Evolutionary conservation across 2,888 invertebrate genomes (phyloP), one percentile per base, ranked within the genome.

Genomic region (Yponomeuta cagnagella): DNA sequence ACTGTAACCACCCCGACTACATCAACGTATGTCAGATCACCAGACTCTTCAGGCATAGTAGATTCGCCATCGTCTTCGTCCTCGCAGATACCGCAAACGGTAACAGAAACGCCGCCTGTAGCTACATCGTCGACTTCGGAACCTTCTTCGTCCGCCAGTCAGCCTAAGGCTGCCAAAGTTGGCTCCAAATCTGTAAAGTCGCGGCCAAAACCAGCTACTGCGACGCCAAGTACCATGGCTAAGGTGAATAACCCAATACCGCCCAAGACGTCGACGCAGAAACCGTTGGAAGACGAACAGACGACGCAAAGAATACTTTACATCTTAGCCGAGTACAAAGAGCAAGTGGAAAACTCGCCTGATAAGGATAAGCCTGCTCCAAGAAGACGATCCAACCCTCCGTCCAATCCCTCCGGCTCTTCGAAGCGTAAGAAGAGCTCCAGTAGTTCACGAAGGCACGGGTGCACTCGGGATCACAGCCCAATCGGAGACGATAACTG

Each of bases 281-380:
- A 96, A 81, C 95, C 96, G 1, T 94, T 96, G 74, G 96, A 96
- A 88, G 96, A 96, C 77, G 96, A 96, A 79, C 95, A 96, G 80
- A 96, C 96, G 0, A 95, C 96, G 0, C 96, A 96, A 79, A 92
- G 96, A 75, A 96, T 96, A 77, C 94, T 96, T 73, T 96, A 96
- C 75, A 96, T 96, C 76, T 83, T 96, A 69, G 96, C 96, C 0
- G 95, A 96, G 79, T 96, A 96, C 81, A 96, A 96, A 69, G 96
- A 96, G 77, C 96, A 96, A 79, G 90, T 96, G 66, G 93, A 96
- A 76, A 96, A 96, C 79, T 96, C 96, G 0, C 96, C 96, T 0
- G 96, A 96, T 84, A 96, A 96, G 79, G 95, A 96, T 81, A 96
- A 96, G 82, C 96, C 96, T 0, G 96, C 96, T 0, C 96, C 96